Base-by-base conservation (phyloP, 2,113 vertebrate genomes). In the Chloroceryle aenea region DNA sequence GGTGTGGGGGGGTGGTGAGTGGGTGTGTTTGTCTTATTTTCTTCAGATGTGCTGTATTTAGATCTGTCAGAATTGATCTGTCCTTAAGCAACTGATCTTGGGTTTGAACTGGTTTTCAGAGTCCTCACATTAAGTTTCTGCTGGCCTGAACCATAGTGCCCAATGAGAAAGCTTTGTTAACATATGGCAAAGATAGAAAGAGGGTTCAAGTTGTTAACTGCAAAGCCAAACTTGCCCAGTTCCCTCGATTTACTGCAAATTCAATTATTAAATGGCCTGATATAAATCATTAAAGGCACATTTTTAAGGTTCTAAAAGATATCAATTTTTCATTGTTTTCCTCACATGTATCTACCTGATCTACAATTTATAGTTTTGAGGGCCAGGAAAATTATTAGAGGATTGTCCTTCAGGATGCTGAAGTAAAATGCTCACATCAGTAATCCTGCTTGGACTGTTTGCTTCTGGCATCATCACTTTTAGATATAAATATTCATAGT, bases 401-500 rank as follows among this genome's bases (percentile, higher is more conserved):
- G 71, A 64, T 76, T 89, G 76, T 93, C 92, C 90, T 96, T 96
- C 79, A 89, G 52, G 85, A 88, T 82, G 52, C 85, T 23, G 17
- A 77, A 90, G 85, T 72, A 45, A 94, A 91, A 87, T 76, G 20
- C 62, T 96, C 80, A 59, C 88, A 58, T 97, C 74, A 88, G 42
- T 89, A 83, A 91, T 92, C 61, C 43, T 88, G 14, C 87, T 45
- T 93, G 87, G 87, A 95, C 62, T 95, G 75, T 90, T 96, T 97
- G 89, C 89, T 97, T 96, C 94, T 95, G 94, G 97, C 91, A 92
- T 97, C 85, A 87, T 97, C 25, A 19, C 97, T 94, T 93, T 89
- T 81, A 94, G 53, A 80, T 96, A 96, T 97, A 97, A 97, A 97
- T 98, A 98, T 98, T 98, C 90, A 97, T 97, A 95, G 89, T 97